Base-by-base conservation (phyloP, 2,888 invertebrate genomes). In the Drosophila mayaguana region DNA sequence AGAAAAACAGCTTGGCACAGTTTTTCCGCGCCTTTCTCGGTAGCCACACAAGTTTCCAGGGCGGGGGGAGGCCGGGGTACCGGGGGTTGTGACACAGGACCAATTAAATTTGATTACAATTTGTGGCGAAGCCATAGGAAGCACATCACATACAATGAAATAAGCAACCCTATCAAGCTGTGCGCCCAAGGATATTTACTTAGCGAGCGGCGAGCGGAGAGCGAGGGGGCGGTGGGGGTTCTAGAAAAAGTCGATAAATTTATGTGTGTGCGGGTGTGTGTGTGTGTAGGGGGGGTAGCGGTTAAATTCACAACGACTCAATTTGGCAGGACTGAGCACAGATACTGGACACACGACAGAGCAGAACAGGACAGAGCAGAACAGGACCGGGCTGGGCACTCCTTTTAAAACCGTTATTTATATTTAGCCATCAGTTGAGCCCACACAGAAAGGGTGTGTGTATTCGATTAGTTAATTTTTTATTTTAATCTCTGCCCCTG, bases 81-180 rank as follows among this genome's bases (percentile, higher is more conserved):
- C 6, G 36, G 16, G 2, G 32, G 32, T 22, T 56, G 73, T 45
- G 51, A 53, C 65, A 45, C 53, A 66, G 55, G 71, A 78, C 75
- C 88, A 85, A 89, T 88, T 88, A 86, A 89, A 88, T 88, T 88
- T 85, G 80, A 88, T 88, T 85, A 89, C 82, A 79, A 80, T 80
- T 87, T 80, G 87, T 72, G 74, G 75, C 62, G 50, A 51, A 63
- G 72, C 72, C 72, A 53, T 53, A 48, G 57, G 38, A 72, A 59
- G 51, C 63, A 56, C 56, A 68, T 36, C 48, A 63, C 42, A 51
- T 48, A 56, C 56, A n/a, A 45, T 34, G 57, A 63, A 56, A 57
- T 43, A 50, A 69, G 75, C 85, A 84, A 87, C 80, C 87, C 88
- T 69, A 64, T 76, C 78, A 50, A 51, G 63, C 72, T 67, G 62